Base-by-base conservation (phyloP, 2,888 invertebrate species). In the Andrena minutula region DNA sequence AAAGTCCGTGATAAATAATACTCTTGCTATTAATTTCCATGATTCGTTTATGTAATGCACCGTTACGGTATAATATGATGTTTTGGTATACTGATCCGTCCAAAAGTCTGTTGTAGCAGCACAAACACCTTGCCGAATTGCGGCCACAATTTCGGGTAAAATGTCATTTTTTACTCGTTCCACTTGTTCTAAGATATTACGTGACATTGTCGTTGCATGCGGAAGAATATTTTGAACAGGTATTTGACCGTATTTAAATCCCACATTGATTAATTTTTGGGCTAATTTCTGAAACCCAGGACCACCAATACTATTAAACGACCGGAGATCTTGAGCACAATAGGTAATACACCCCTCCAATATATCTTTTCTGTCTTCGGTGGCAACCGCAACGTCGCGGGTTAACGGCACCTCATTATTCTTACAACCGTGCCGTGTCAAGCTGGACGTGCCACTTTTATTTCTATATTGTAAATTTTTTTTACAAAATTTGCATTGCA, bases 261-360 rank as follows among this genome's bases (percentile, higher is more conserved):
- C 79, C 41, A 58, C 5, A 30, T 30, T 30, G 23, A 53, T 51
- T 60, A 69, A 32, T 74, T 75, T 61, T 32, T 61, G 68, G 53
- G 56, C 53, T 20, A 61, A 32, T 32, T 61, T 61, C 61, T 30
- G 30, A 28, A 61, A 61, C 16, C 61, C 32, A 10, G 30, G 30
- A 53, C 74, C 47, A 35, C 30, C 56, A 28, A 41, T 5, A 30
- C 30, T 30, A 30, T 30, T 30, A 30, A 30, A 30, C 4, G 5
- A 30, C 30, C 30, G 30, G 30, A 30, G 30, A 30, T 30, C 30
- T 30, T 5, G 30, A 30, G 26, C 26, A 26, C 26, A 26, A n/a
- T 51, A 51, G 5, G 16, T 0, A n/a, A 51, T 51, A n/a, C 51
- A 51, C 20, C 20, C 51, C 20, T 51, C 0, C 20, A 51, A n/a